These are phyloP conservation scores for Coleophora flavipennella DNA, from an alignment of 2,888 invertebrate species.

Conservation along the genomic window DNA sequence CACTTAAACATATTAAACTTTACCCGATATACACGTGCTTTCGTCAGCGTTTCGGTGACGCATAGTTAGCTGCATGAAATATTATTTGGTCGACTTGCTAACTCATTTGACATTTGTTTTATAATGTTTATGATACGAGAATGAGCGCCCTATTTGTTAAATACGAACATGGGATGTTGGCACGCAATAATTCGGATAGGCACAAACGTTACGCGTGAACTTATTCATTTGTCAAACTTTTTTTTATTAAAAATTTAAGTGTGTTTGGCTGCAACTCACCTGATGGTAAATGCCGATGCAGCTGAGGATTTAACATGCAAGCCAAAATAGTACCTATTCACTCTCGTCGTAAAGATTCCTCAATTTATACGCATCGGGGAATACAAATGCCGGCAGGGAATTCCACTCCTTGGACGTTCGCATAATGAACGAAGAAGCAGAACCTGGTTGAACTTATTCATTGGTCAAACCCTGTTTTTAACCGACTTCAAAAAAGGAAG, in stretches of 20 bases:
- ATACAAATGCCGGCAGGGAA: too few relatives aligned
- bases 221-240: background rate
- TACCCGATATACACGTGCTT: background rate
- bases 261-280: too few relatives aligned
- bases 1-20: slow-evolving; percentile 43
- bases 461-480: background rate
- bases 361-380: too few relatives aligned
- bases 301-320: too few relatives aligned
- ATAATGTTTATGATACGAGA: slow-evolving; percentile 1
- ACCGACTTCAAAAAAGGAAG: too few relatives aligned
- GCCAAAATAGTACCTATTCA: too few relatives aligned
- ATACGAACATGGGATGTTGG: slow-evolving; percentile 6
- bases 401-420: too few relatives aligned
- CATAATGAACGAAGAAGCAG: too few relatives aligned
- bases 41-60: background rate
- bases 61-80: background rate
- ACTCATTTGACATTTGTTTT: background rate
- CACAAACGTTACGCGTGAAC: slow-evolving; percentile 16
- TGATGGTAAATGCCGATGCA: too few relatives aligned
- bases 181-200: slow-evolving; percentile 14
- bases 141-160: slow-evolving; percentile 4
- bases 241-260: too few relatives aligned
- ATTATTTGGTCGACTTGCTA: background rate
- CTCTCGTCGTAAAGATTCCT: too few relatives aligned
- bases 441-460: slow-evolving; percentile 5